Evolutionary conservation across 2,888 invertebrate genomes (phyloP), one percentile per base, ranked within the genome.

Genomic region (Lottia gigantea): DNA sequence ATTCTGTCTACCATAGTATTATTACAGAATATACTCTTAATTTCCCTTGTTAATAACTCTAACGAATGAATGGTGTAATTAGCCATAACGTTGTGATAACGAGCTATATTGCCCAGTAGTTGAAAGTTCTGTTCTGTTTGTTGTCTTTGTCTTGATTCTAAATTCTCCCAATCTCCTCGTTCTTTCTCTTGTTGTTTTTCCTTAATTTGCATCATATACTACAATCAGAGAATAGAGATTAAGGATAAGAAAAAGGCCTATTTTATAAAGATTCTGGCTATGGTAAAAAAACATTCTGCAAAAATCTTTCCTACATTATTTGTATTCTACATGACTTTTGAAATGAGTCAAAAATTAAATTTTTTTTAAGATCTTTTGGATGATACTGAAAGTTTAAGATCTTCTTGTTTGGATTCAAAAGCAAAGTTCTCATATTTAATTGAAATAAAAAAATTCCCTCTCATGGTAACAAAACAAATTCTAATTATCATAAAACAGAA

Each of bases 21-120:
- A 87, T 97, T 96, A 78, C 95, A 95, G 90, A 97, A 97, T 63
- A 97, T 94, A 63, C 90, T 75, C 66, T 80, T 76, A 49, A 86
- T 85, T 45, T 85, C 81, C 46, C 76, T 74, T 0, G 88, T 87
- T 31, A 89, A 73, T 71, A 86, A 76, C 73, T 94, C 94, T 11
- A 98, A 90, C 11, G 94, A 93, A 71, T 93, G 92, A 73, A 96
- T 95, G 0, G 97, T 98, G 88, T 95, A 94, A 68, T 93, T 92
- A 0, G 96, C 96, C 73, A 97, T 91, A 79, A 97, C 94, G 89
- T 97, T 97, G 89, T 97, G 95, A 89, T 96, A 96, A 74, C 91
- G 86, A 25, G 97, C 96, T 81, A 95, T 90, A 92, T 93, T 94
- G 46, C 95, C 95, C 64, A 93, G 91, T 83, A 95, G 94, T 7